Conservation (phyloP, 2,888 invertebrate genomes). For the Entomobrya proxima region DNA sequence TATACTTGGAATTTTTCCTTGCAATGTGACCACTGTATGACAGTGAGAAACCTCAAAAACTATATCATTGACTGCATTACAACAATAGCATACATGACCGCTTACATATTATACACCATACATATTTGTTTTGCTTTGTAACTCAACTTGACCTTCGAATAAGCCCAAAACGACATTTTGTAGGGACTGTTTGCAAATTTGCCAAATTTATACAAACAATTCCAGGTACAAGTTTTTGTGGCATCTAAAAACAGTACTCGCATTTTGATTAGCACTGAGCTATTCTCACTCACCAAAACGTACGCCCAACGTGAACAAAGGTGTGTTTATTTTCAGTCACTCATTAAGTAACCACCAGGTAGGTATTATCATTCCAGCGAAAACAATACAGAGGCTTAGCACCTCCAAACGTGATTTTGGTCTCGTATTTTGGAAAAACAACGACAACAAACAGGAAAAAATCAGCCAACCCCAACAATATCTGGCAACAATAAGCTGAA, state of each 20-base stretch:
- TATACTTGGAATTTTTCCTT: constrained; percentile 3
- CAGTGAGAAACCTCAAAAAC: constrained; percentile 36
- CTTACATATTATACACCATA: background rate
- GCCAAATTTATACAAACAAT: too few relatives aligned
- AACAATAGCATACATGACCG: background rate
- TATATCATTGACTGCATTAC: background rate
- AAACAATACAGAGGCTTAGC: too few relatives aligned
- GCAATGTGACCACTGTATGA: constrained; percentile 42
- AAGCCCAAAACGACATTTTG: too few relatives aligned
- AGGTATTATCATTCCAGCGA: too few relatives aligned
- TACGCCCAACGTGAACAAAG: too few relatives aligned
- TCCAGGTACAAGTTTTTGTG: too few relatives aligned
- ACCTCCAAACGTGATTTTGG: too few relatives aligned
- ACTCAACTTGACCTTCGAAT: background rate
- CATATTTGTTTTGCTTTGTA: background rate
- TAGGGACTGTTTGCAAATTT: background rate
- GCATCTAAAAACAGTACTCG: too few relatives aligned
- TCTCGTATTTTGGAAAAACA: background rate
- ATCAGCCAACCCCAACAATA: constrained; percentile 44
- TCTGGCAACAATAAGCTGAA: constrained; percentile 24
- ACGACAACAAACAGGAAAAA: background rate
- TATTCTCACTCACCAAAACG: too few relatives aligned
- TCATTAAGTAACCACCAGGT: too few relatives aligned
- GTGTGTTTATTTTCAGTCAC: too few relatives aligned
- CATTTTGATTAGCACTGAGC: too few relatives aligned